These are phyloP conservation scores for Phengaris alcon DNA, from an alignment of 2,888 invertebrate genomes.

Conservation along the genomic window DNA sequence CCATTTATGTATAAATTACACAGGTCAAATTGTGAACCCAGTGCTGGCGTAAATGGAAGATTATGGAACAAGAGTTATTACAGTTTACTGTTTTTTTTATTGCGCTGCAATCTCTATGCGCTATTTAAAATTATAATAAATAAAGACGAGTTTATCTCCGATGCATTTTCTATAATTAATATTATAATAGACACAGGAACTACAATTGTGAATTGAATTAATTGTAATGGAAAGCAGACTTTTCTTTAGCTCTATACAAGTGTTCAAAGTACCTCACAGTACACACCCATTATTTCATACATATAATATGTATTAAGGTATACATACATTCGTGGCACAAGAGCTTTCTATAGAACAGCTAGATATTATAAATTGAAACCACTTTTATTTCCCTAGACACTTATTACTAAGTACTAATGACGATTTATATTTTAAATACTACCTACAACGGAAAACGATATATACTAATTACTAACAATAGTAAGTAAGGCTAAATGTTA, in stretches of 20 bases:
- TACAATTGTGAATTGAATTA: too few species aligned
- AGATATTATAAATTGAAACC: neutral
- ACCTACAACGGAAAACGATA: neutral
- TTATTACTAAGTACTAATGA: too few species aligned
- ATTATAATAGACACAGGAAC: too few species aligned
- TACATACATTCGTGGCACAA: too few species aligned
- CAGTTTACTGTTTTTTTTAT: neutral
- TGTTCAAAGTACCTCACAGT: neutral
- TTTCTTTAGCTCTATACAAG: neutral
- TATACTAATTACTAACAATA: neutral
- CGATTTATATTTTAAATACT: neutral
- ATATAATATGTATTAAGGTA: neutral
- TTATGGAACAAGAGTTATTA: neutral
- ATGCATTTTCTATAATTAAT: too few species aligned
- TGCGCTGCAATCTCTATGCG: too few species aligned
- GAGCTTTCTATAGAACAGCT: slow-evolving; percentile 5
- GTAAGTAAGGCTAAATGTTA: neutral
- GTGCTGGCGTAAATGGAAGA: neutral
- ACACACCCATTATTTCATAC: neutral
- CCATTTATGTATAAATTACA: neutral
- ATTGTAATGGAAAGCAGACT: neutral
- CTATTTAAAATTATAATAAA: too few species aligned
- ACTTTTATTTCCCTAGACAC: too few species aligned
- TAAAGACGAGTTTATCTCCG: too few species aligned
- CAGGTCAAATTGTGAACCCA: neutral